Evolutionary conservation across 2,888 invertebrate species (phyloP), one percentile per base, ranked within the genome.

Genomic region (Zelleria hepariella): DNA sequence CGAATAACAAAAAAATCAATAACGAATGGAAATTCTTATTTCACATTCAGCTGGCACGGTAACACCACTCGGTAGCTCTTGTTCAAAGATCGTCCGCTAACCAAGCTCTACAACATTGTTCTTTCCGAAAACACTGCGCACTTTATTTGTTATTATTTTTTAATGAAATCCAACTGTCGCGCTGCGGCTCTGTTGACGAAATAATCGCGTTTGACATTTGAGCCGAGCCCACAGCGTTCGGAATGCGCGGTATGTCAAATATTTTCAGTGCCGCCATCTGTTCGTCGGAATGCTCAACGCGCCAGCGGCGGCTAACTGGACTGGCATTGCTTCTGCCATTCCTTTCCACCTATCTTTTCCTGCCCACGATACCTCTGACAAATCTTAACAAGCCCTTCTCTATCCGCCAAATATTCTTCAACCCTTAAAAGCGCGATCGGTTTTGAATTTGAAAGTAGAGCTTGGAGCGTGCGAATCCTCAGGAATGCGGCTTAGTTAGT

Each of bases 141-240:
- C 75, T 72, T 67, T 82, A 82, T 86, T 86, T 86, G 58, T 63
- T 63, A 74, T 83, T 86, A 85, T 81, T 42, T 86, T 85, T 73
- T n/a, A n/a, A 82, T 81, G 81, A 86, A 86, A 85, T 79, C 80
- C 88, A 86, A 84, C 87, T 87, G 83, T 77, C 86, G 83, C 87
- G 85, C 85, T 82, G 82, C 85, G 82, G 78, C 78, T 84, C 87
- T 88, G 87, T 89, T 89, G 89, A 89, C 86, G 89, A 89, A 89
- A 89, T 89, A 89, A 86, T 86, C 80, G 82, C 90, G 91, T 92
- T 92, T 92, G 91, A 92, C 92, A 92, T 92, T 92, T 92, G 91
- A 91, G 91, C 91, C 91, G 91, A 91, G 91, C 91, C 91, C 91
- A 91, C 90, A 86, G 89, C 89, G 84, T 80, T 83, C 74, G 91